A percentile compares a stretch with the other conserved stretches of the same genome.
Conservation (phyloP, 2,888 invertebrate species). For the Standfussiana lucernea region DNA sequence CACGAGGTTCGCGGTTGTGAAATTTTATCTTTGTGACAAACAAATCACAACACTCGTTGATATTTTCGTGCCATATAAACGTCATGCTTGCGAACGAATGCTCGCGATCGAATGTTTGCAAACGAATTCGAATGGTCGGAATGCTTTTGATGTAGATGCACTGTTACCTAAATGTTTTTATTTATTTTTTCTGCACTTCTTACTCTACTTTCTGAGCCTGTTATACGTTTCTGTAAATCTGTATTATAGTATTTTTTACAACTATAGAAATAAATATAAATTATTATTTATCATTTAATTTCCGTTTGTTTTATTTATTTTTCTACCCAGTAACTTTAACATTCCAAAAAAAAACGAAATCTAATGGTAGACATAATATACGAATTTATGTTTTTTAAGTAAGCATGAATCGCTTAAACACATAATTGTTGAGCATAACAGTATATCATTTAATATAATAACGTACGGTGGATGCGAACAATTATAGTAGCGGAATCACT, state of each 20-base stretch:
- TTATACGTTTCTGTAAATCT: not conserved
- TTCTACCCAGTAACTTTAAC: not conserved
- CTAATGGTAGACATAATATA: not conserved
- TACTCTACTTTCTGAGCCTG: not conserved
- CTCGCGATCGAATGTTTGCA: not conserved
- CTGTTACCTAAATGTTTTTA: too few species aligned
- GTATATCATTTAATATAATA: not conserved
- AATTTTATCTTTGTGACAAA: not conserved
- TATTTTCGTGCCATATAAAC: too few species aligned
- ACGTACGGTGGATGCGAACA: not conserved
- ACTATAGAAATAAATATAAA: not conserved
- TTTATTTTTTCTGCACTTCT: not conserved
- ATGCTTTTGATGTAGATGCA: not conserved
- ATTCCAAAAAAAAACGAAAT: not conserved
- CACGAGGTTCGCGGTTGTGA: not conserved
- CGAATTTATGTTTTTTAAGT: not conserved
- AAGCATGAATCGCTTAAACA: not conserved
- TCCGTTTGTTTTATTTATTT: not conserved
- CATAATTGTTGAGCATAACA: not conserved
- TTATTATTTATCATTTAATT: not conserved
- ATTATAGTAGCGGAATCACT: constrained; percentile 16
- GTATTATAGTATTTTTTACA: not conserved
- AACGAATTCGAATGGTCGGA: not conserved
- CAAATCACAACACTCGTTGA: too few species aligned
- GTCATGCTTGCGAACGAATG: not conserved